Evolutionary conservation across 2,888 invertebrate species (phyloP), one percentile per base, ranked within the genome.

Genomic region (Labia minor): DNA sequence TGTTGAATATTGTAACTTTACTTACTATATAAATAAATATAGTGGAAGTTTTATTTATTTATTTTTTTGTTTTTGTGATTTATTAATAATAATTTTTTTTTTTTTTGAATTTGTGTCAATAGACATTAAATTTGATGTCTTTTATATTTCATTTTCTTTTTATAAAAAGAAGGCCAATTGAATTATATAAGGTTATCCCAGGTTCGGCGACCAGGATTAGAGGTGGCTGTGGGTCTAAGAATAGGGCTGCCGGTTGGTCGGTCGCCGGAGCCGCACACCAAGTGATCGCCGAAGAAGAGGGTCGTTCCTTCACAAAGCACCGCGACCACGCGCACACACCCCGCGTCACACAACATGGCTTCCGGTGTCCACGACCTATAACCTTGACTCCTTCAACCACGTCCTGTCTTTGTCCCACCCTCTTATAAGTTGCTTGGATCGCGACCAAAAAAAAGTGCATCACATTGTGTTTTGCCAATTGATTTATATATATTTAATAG

Each of bases 131-230:
- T 26, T 26, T 26, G 26, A 26, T 3, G 26, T 6, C 8, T 26
- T 26, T 26, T 26, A 3, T 26, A 6, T 26, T 26, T 26, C 8
- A 26, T 6, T 26, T 26, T 26, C 26, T 26, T 26, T 26, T 26
- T 6, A 26, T 26, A 26, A 26, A 26, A 26, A 26, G 26, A 6
- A 26, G 26, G 26, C 26, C 26, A 8, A 26, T 26, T 26, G 26
- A 49, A 49, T 49, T 49, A 49, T 49, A 49, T 49, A 49, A 49
- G n/a, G 49, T 49, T 49, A 49, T 49, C 49, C 49, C 49, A 49
- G 49, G 49, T 49, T 49, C 2, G 49, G 16, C 16, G 49, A 49
- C 49, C 16, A 16, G 49, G n/a, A 26, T 26, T 26, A 26, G 14
- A 49, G 49, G 49, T 49, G 49, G 49, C 49, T 49, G 49, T 49